Conservation (phyloP, 2,113 vertebrate species). For the Mellivora capensis region DNA sequence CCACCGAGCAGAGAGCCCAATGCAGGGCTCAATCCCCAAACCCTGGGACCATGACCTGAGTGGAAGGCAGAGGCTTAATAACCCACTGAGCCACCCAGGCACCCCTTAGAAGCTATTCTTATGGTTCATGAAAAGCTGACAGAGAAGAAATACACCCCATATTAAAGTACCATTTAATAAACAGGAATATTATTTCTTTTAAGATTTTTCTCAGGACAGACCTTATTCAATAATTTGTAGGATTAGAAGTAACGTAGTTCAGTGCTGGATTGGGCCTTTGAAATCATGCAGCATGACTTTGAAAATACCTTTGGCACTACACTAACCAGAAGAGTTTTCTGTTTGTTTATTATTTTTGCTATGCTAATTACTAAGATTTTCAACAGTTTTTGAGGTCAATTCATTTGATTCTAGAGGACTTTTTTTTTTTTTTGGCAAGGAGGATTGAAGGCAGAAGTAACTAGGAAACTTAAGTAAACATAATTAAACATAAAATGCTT, state of each 20-base stretch:
- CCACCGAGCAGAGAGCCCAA: no score
- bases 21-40: no score
- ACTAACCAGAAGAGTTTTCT: slow-evolving; percentile 21
- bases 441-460: slow-evolving; percentile 71
- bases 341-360: slow-evolving; percentile 30
- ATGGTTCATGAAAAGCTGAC: not conserved
- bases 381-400: slow-evolving; percentile 61
- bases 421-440: slow-evolving; percentile 44
- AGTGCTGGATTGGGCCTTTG: not conserved
- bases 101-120: not conserved
- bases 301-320: not conserved
- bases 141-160: not conserved
- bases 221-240: not conserved
- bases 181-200: not conserved
- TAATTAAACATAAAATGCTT: slow-evolving; percentile 79
- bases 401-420: slow-evolving; percentile 64
- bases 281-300: slow-evolving; percentile 1
- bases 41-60: no score
- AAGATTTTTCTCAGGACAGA: slow-evolving; percentile 1
- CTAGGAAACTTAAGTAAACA: slow-evolving; percentile 79
- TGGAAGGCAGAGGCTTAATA: no score
- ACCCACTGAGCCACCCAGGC: no score
- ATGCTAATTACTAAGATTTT: slow-evolving; percentile 65
- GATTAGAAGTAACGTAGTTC: not conserved
- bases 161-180: not conserved